Evolutionary conservation across 2,113 vertebrate genomes (phyloP), one percentile per base, ranked within the genome.

Genomic region (Eulemur macaco): DNA sequence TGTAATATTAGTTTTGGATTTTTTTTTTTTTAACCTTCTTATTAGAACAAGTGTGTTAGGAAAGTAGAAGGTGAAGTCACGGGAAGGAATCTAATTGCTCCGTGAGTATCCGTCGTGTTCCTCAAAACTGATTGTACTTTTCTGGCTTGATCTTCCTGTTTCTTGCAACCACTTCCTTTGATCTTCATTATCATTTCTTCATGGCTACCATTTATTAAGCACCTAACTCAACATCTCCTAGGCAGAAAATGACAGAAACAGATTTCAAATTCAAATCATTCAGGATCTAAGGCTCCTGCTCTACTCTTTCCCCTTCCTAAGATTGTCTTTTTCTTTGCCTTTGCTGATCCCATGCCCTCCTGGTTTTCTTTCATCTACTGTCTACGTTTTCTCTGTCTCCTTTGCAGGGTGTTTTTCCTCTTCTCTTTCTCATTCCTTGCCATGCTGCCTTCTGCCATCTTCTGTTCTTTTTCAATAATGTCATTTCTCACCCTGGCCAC

Each of bases 1-100:
- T 96, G 77, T 77, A 94, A 96, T 96, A 97, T 97, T 94, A 91
- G 89, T 96, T 96, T 84, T 23, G 64, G 21, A 42, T 0, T 0
- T 50, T 68, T 68, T 54, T 52, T 50, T 63, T 90, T 73, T 23
- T 34, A 89, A 63, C n/a, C 81, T 94, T 64, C 95, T 92, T 96
- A 96, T 97, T 95, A 96, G 87, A 97, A 83, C 56, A 94, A 96
- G 74, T 60, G 17, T 92, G 68, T 97, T 93, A 93, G 37, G 25
- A n/a, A 91, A 96, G 54, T 95, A 58, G 20, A 94, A 96, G 8
- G 45, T 95, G 58, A 97, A 87, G 93, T 84, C 66, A 50, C 6
- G 47, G 54, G 66, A 86, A 91, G 45, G 63, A 92, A 95, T 68
- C 74, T 76, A 95, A 91, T 71, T 81, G 63, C 91, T 94, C 83